A percentile compares a stretch with the other conserved stretches of the same genome.
These are phyloP conservation scores for Acronicta aceris DNA, from an alignment of 2,888 invertebrate species.

Conservation along the genomic window DNA sequence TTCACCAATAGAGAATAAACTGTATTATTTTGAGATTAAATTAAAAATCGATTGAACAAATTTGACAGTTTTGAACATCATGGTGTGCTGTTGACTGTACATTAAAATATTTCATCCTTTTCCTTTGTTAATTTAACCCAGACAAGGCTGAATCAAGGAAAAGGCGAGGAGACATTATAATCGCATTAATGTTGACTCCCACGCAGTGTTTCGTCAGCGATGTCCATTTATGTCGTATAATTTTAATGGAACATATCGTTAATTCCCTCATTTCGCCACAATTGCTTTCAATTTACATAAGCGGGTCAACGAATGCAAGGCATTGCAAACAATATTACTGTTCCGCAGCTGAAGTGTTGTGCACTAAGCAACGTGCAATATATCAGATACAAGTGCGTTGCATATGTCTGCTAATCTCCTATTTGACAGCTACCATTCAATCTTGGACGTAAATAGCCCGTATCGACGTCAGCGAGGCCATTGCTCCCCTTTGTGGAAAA, in stretches of 20 bases:
- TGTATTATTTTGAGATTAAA: too few species aligned
- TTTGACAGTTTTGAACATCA: too few species aligned
- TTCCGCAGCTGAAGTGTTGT: constrained; percentile 46
- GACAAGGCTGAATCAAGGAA: constrained; percentile 27
- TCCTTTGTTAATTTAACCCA: constrained; percentile 8
- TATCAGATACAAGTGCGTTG: constrained; percentile 67
- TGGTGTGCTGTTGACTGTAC: too few species aligned
- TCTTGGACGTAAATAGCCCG: constrained; percentile 75
- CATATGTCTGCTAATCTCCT: constrained; percentile 72
- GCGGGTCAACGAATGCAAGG: constrained; percentile 64
- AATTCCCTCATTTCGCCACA: constrained; percentile 61
- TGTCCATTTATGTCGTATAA: constrained; percentile 33
- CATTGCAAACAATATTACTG: constrained; percentile 45
- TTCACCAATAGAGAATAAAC: too few species aligned
- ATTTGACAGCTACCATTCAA: constrained; percentile 79
- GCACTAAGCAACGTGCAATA: constrained; percentile 52
- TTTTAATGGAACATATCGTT: constrained; percentile 46
- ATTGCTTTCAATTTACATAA: constrained; percentile 64
- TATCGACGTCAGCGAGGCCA: constrained; percentile 74
- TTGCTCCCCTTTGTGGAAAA: constrained; percentile 66
- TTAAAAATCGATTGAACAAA: too few species aligned
- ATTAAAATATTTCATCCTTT: not conserved
- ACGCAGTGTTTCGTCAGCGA: constrained; percentile 35
- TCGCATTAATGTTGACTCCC: constrained; percentile 37
- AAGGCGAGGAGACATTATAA: constrained; percentile 30